Percentiles rank a stretch among this genome's conserved stretches.
Conservation (phyloP, 2,113 vertebrate species). For the Hydrochoerus hydrochaeris region DNA sequence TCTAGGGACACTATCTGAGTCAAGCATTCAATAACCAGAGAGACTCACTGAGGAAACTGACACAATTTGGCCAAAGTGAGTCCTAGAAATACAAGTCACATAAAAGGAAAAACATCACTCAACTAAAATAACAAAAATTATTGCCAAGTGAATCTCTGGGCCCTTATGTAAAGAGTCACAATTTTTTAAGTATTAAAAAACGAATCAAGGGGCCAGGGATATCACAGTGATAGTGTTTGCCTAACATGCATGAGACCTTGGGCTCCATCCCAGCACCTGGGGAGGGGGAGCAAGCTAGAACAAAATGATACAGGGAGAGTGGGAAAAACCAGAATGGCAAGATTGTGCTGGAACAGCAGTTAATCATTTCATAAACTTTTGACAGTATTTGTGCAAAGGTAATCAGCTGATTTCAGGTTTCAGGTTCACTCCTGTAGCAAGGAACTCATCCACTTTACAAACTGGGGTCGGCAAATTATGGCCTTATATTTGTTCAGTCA, state of each 20-base stretch:
- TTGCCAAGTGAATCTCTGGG: not conserved
- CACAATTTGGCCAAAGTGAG: not conserved
- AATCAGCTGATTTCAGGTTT: not conserved
- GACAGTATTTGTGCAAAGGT: not conserved
- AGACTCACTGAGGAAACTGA: slow-evolving; percentile 12
- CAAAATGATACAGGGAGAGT: not conserved
- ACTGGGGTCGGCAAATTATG: not conserved
- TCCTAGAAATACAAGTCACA: slow-evolving; percentile 36
- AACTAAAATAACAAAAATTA: slow-evolving; percentile 39
- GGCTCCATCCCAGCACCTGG: not conserved
- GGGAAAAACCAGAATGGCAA: not conserved
- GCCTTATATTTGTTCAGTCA: slow-evolving; percentile 6
- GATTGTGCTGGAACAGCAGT: not conserved
- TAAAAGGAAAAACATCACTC: not conserved
- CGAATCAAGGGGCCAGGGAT: not conserved
- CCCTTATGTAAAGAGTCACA: not conserved
- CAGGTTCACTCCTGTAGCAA: not conserved
- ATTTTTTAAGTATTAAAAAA: slow-evolving; percentile 6
- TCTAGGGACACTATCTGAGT: not conserved
- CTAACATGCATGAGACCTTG: not conserved
- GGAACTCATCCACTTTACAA: not conserved
- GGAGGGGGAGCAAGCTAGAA: not conserved
- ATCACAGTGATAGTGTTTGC: not conserved
- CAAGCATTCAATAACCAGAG: not conserved
- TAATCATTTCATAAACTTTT: not conserved